Percentiles rank a stretch among this genome's conserved stretches.
Conservation (phyloP, 1,140 invertebrate species). For the Stegodyphus mimosarum region DNA sequence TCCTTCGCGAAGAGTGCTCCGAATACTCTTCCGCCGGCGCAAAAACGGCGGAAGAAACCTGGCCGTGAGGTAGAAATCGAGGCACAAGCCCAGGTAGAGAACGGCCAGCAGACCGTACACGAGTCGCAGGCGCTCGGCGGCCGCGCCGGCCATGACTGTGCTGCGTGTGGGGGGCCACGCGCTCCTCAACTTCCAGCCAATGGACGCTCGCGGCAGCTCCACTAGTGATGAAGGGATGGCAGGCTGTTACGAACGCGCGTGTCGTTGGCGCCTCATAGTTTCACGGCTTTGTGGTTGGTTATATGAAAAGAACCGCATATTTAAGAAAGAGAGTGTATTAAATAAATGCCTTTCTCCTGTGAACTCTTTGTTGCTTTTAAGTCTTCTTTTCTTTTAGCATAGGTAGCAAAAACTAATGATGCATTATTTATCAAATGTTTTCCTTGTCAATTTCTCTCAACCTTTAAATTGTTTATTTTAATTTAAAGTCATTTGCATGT, state of each 20-base stretch:
- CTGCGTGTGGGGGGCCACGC: constrained; percentile 16
- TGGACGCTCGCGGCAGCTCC: constrained; percentile 23
- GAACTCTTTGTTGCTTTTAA: too few species aligned
- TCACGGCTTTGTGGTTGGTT: too few species aligned
- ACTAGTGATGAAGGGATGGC: not conserved
- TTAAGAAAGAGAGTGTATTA: too few species aligned
- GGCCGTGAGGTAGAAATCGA: constrained; percentile 54
- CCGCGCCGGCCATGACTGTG: constrained; percentile 50
- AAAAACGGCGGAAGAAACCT: not conserved
- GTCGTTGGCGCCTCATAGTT: too few species aligned
- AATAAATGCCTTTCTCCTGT: too few species aligned
- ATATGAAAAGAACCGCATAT: too few species aligned
- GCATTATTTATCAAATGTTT: too few species aligned
- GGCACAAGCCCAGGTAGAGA: constrained; percentile 33
- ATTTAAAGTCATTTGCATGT: too few species aligned
- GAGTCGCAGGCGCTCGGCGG: constrained; percentile 34
- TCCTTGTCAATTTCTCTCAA: too few species aligned
- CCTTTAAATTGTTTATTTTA: too few species aligned
- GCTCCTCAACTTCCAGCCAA: constrained; percentile 55
- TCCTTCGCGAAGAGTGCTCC: not conserved
- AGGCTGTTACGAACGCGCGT: not conserved
- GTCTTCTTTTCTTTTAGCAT: too few species aligned
- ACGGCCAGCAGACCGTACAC: constrained; percentile 50
- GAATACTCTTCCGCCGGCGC: not conserved
- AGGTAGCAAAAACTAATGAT: too few species aligned